Base-by-base conservation (phyloP, 1,140 invertebrate species). In the Hestina assimilis region DNA sequence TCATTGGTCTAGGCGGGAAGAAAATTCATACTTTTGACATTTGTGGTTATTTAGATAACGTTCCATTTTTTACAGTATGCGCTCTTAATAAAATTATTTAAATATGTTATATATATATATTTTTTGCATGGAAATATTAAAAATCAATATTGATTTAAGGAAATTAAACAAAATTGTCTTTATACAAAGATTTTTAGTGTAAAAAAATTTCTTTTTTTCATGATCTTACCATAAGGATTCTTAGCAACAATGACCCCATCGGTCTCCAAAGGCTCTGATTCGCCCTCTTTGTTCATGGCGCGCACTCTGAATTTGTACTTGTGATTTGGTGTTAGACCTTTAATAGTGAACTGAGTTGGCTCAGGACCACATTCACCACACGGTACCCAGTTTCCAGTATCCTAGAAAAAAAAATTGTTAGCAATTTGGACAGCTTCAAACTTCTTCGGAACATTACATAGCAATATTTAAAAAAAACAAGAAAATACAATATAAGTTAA, bases 271-370 rank as follows among this genome's bases (percentile, higher is more conserved):
- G 98, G 97, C 68, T 99, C 97, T 0, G 98, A 98, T 89, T 98
- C 95, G 1, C 98, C 98, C 89, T 99, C 98, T 79, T 99, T 99
- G 85, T 99, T 99, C 21, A 98, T 95, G 21, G 98, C 98, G 70
- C 97, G 98, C 0, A 99, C 98, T 35, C 98, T 92, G 90, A 99
- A 98, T 88, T 99, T 98, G 87, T 99, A 99, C 71, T 97, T 97
- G 87, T 99, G 99, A 69, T 98, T 98, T 0, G 97, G 97, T 7
- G 96, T 97, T 0, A 99, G 91, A 20, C 97, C 96, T 75, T 96
- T 95, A 62, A 99, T 95, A 1, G 93, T 95, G 80, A 96, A 98
- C 11, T 93, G 92, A 23, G 93, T 92, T 20, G 95, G 93, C 38
- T 95, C 90, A 0, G 96, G 93, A n/a, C 95, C 94, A 51, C 95